Percentiles rank a stretch among this genome's conserved stretches.
Evolutionary conservation across 37 sponge, comb jelly and placozoan genomes (phyloP).

Genomic region (Crambe crambe): DNA sequence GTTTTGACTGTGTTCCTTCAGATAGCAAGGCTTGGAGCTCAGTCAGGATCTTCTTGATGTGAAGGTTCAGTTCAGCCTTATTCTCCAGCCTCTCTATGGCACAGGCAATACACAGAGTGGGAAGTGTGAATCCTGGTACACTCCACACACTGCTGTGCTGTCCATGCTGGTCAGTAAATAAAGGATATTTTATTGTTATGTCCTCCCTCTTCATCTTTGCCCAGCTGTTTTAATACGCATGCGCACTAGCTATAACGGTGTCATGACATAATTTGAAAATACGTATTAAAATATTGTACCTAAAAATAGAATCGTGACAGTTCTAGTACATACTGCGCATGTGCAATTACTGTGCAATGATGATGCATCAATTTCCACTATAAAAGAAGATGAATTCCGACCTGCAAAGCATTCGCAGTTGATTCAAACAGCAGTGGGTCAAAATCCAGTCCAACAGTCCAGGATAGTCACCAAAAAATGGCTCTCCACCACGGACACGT

Average conservation of each 20-base stretch:
- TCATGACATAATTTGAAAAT: background rate
- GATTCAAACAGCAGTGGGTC: constrained; percentile 29
- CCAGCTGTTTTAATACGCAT: background rate
- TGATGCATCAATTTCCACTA: background rate
- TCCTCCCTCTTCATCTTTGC: background rate
- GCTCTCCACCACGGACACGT: background rate
- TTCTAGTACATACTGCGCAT: background rate
- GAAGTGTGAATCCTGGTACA: constrained; percentile 52
- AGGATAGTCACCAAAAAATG: background rate
- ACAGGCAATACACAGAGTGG: constrained; percentile 66
- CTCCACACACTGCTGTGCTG: constrained; percentile 69
- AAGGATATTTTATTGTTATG: constrained; percentile 6
- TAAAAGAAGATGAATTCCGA: background rate
- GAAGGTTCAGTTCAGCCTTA: constrained; percentile 11
- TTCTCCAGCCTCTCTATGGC: constrained; percentile 46
- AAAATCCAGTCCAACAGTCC: background rate
- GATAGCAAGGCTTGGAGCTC: constrained; percentile 51
- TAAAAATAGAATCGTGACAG: background rate
- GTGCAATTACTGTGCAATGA: background rate
- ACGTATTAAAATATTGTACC: background rate
- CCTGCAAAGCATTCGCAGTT: constrained; percentile 11
- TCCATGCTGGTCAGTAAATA: constrained; percentile 52
- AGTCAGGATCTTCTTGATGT: constrained; percentile 45
- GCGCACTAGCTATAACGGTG: background rate
- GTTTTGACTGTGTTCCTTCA: background rate